These are phyloP conservation scores for Hemichromis elongatus DNA, from an alignment of 2,113 vertebrate species.

Conservation along the genomic window DNA sequence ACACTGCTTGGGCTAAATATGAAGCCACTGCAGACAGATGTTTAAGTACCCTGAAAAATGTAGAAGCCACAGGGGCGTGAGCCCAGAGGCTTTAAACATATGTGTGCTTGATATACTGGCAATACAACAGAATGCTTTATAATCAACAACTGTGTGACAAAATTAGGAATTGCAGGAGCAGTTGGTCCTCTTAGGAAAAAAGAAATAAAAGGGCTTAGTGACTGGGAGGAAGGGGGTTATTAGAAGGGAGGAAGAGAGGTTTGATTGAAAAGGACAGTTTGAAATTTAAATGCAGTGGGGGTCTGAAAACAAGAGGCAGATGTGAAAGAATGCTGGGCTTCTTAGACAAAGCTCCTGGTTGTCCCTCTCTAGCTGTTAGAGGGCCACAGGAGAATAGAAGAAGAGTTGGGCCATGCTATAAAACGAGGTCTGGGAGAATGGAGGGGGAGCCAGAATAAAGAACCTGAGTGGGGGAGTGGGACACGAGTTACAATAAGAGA, in stretches of 20 bases:
- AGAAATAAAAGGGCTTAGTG: constrained; percentile 30
- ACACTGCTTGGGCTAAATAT: constrained; percentile 53
- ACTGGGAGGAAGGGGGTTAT: constrained; percentile 57
- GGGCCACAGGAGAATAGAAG: constrained; percentile 70
- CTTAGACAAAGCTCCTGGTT: constrained; percentile 71
- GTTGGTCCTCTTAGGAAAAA: constrained; percentile 10
- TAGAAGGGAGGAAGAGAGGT: constrained; percentile 47
- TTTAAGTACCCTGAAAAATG: constrained; percentile 67
- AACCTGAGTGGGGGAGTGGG: constrained; percentile 38
- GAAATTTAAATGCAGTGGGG: constrained; percentile 71
- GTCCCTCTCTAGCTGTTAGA: constrained; percentile 66
- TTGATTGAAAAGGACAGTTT: constrained; percentile 71
- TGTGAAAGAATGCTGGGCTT: constrained; percentile 72
- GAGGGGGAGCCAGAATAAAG: constrained; percentile 51
- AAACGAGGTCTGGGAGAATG: constrained; percentile 65
- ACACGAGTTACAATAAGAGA: constrained; percentile 69
- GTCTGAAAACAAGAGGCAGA: constrained; percentile 76
- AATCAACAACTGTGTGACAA: constrained; percentile 40
- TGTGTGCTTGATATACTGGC: constrained; percentile 49
- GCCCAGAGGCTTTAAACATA: constrained; percentile 65
- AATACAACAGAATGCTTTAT: constrained; percentile 32
- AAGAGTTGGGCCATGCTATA: constrained; percentile 63
- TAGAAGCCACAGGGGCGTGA: constrained; percentile 54
- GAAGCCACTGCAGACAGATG: constrained; percentile 64
- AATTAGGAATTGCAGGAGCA: constrained; percentile 33